phyloP scores from a whole-genome alignment of 2,888 invertebrate genomes.

The Lottia scabra region DNA sequence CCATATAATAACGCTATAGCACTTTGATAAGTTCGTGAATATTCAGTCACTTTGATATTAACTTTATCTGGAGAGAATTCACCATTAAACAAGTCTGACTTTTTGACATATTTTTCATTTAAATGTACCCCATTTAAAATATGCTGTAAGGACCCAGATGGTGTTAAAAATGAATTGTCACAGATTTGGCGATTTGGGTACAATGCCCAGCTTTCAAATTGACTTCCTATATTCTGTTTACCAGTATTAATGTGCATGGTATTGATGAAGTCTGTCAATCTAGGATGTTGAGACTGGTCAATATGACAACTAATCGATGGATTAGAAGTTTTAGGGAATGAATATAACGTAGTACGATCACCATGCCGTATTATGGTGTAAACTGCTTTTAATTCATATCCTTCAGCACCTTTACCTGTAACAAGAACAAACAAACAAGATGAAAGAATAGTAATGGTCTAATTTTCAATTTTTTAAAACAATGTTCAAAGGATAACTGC shows the following conservation, averaged over 20 bases:
- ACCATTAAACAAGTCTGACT: slow-evolving; percentile 55
- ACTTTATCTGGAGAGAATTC: slow-evolving; percentile 65
- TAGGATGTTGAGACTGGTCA: slow-evolving; percentile 15
- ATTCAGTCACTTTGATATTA: slow-evolving; percentile 83
- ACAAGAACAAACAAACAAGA: slow-evolving; percentile 7
- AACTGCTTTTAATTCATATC: slow-evolving; percentile 48
- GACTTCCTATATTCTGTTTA: slow-evolving; percentile 71
- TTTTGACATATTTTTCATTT: slow-evolving; percentile 62
- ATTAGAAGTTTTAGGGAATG: slow-evolving; percentile 78
- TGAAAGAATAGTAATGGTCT: not conserved
- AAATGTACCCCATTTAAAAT: slow-evolving; percentile 82
- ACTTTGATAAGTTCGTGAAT: slow-evolving; percentile 91
- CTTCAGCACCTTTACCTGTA: slow-evolving; percentile 37
- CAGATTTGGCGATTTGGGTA: slow-evolving; percentile 72
- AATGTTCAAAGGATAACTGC: too few relatives aligned
- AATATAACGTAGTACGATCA: slow-evolving; percentile 87
- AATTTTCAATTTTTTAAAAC: too few relatives aligned
- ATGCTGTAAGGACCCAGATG: slow-evolving; percentile 85
- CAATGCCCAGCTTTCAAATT: slow-evolving; percentile 50
- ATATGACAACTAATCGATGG: slow-evolving; percentile 82
- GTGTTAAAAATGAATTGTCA: slow-evolving; percentile 86
- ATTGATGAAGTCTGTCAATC: slow-evolving; percentile 24
- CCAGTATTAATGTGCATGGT: slow-evolving; percentile 31
- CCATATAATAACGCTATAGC: slow-evolving; percentile 83
- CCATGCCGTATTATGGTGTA: slow-evolving; percentile 82